These are phyloP conservation scores for Lymantria dispar DNA, from an alignment of 2,888 invertebrate species.

Conservation along the genomic window DNA sequence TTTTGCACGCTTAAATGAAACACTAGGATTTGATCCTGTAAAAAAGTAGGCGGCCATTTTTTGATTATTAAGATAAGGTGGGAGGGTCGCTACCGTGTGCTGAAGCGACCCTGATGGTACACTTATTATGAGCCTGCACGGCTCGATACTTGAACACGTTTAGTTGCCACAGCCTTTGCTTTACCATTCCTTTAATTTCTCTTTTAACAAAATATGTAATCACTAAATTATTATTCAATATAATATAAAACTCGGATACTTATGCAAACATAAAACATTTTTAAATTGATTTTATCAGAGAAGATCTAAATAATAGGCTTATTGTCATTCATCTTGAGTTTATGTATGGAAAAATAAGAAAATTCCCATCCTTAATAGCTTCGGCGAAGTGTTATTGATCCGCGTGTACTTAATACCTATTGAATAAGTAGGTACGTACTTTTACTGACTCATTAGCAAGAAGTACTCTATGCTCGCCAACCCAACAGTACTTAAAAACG, in stretches of 20 bases:
- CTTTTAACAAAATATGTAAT: too few relatives aligned
- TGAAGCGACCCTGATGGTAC: conserved; percentile 47
- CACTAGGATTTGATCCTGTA: neutral
- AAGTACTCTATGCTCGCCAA: conserved; percentile 14
- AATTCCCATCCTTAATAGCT: neutral
- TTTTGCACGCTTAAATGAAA: neutral
- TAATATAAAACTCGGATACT: too few relatives aligned
- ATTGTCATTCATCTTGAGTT: too few relatives aligned
- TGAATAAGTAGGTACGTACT: conserved; percentile 7
- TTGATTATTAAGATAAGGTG: conserved; percentile 60
- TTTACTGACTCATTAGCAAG: conserved; percentile 19
- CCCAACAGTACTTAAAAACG: conserved; percentile 15
- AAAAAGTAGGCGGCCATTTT: conserved; percentile 34
- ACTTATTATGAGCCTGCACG: conserved; percentile 77
- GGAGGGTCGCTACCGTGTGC: conserved; percentile 43
- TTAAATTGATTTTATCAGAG: too few relatives aligned
- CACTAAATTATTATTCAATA: too few relatives aligned
- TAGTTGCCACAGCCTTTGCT: conserved; percentile 70
- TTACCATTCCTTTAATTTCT: conserved; percentile 51
- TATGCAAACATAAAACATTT: too few relatives aligned
- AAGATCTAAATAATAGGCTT: too few relatives aligned
- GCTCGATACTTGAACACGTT: conserved; percentile 73
- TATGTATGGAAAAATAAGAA: too few relatives aligned
- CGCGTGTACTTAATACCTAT: conserved; percentile 3
- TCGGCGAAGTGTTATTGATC: conserved; percentile 13